Percentiles rank a stretch among this genome's conserved stretches.
Evolutionary conservation across 2,888 invertebrate genomes (phyloP).

Genomic region (Chrysomela aeneicollis): DNA sequence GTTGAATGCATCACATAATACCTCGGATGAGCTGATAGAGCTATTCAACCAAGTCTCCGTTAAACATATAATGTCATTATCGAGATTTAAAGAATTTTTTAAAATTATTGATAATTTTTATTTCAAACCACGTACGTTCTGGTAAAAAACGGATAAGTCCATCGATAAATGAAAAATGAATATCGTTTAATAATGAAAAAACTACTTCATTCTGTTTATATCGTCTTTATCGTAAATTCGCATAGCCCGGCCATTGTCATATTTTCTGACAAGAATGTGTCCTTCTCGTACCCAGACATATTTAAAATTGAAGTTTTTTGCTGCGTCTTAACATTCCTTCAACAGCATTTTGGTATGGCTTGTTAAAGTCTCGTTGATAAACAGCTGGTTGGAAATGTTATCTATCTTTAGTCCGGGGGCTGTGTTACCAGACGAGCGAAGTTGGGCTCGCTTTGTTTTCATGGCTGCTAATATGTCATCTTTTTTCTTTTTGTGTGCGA

Average conservation of each 20-base stretch:
- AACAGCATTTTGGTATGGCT: background rate
- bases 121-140: conserved; percentile 5
- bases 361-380: conserved; percentile 15
- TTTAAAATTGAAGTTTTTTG: conserved; percentile 8
- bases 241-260: conserved; percentile 15
- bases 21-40: too few relatives aligned
- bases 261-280: conserved; percentile 15
- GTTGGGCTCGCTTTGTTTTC: too few relatives aligned
- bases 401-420: conserved; percentile 16
- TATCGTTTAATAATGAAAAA: background rate
- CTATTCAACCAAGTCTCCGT: too few relatives aligned
- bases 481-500: too few relatives aligned
- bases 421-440: background rate
- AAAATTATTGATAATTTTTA: background rate
- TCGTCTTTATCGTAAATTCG: background rate
- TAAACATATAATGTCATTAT: background rate
- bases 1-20: too few relatives aligned
- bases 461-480: too few relatives aligned
- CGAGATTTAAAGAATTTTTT: background rate
- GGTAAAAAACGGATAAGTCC: background rate
- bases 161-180: background rate
- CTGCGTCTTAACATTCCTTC: conserved; percentile 4
- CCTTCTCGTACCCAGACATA: conserved; percentile 13
- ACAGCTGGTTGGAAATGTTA: conserved; percentile 16
- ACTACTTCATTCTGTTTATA: too few relatives aligned